A percentile compares a stretch with the other conserved stretches of the same genome.
Evolutionary conservation across 1,140 invertebrate species (phyloP).

Genomic region (Dermatophagoides farinae): DNA sequence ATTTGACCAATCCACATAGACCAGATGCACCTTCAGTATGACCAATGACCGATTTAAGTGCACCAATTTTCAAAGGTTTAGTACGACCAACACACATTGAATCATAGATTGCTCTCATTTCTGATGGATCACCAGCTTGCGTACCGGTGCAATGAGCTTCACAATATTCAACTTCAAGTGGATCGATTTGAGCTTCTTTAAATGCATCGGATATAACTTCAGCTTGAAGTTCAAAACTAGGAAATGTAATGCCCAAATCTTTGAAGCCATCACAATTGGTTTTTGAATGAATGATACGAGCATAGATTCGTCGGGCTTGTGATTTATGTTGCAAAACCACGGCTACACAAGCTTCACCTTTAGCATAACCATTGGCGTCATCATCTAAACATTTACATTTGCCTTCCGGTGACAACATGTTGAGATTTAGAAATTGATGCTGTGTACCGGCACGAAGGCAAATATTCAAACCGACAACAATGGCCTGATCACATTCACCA

Average conservation of each 20-base stretch:
- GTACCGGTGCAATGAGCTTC: slow-evolving; percentile 95
- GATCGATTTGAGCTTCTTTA: slow-evolving; percentile 53
- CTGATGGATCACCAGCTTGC: slow-evolving; percentile 43
- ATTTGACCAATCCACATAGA: slow-evolving; percentile 30
- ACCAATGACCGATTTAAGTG: slow-evolving; percentile 79
- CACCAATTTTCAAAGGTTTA: slow-evolving; percentile 56
- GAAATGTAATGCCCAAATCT: slow-evolving; percentile 60
- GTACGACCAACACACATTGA: slow-evolving; percentile 44
- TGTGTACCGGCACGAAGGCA: slow-evolving; percentile 63
- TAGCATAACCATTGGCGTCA: slow-evolving; percentile 15
- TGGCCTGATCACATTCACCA: slow-evolving; percentile 35
- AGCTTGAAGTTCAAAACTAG: slow-evolving; percentile 64
- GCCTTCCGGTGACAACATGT: slow-evolving; percentile 14
- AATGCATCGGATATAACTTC: slow-evolving; percentile 66
- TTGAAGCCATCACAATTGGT: slow-evolving; percentile 78
- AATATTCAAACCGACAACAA: slow-evolving; percentile 67
- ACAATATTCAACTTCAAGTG: slow-evolving; percentile 57
- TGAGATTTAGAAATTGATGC: slow-evolving; percentile 46
- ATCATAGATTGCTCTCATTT: slow-evolving; percentile 58
- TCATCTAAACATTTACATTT: slow-evolving; percentile 16
- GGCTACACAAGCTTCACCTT: slow-evolving; percentile 29
- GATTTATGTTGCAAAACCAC: slow-evolving; percentile 30
- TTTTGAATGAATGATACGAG: slow-evolving; percentile 45
- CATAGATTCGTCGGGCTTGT: slow-evolving; percentile 30
- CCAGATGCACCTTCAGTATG: slow-evolving; percentile 78